A percentile compares a stretch with the other conserved stretches of the same genome.
Evolutionary conservation across 2,888 invertebrate species (phyloP).

Genomic region (Drosophila neutralis): DNA sequence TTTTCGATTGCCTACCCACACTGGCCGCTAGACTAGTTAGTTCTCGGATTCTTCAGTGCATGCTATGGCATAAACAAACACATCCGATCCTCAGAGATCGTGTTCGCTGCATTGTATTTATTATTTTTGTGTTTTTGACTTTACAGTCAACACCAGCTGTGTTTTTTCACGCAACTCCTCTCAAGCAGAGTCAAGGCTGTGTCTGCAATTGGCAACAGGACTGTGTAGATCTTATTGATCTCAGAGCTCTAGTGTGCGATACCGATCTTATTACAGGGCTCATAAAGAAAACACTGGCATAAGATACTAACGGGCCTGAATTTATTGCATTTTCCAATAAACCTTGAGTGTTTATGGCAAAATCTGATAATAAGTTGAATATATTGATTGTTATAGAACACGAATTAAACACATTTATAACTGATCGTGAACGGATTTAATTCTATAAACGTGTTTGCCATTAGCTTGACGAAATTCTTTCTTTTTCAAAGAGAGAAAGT

Average conservation of each 20-base stretch:
- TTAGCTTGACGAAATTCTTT: neutral
- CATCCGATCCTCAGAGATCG: conserved; percentile 40
- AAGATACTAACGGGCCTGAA: neutral
- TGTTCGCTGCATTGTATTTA: conserved; percentile 52
- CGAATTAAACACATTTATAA: neutral
- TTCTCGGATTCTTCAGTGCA: conserved; percentile 30
- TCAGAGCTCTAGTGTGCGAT: conserved; percentile 20
- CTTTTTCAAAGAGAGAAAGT: neutral
- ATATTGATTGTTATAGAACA: neutral
- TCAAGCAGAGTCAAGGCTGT: conserved; percentile 46
- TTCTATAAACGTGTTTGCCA: neutral
- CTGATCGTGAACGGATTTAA: neutral
- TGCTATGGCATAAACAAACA: conserved; percentile 75
- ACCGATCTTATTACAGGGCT: conserved; percentile 42
- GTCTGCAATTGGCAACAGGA: conserved; percentile 33
- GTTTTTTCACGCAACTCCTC: conserved; percentile 57
- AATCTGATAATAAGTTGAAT: neutral
- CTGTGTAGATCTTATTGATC: conserved; percentile 3
- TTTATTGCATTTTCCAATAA: neutral
- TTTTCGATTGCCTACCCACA: conserved; percentile 52
- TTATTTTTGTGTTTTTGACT: conserved; percentile 27
- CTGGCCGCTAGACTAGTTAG: conserved; percentile 17
- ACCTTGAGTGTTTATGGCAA: neutral
- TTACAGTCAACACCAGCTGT: conserved; percentile 56
- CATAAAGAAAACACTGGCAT: conserved; percentile 24